These are phyloP conservation scores for Motacilla alba DNA, from an alignment of 2,113 vertebrate genomes.

Conservation along the genomic window DNA sequence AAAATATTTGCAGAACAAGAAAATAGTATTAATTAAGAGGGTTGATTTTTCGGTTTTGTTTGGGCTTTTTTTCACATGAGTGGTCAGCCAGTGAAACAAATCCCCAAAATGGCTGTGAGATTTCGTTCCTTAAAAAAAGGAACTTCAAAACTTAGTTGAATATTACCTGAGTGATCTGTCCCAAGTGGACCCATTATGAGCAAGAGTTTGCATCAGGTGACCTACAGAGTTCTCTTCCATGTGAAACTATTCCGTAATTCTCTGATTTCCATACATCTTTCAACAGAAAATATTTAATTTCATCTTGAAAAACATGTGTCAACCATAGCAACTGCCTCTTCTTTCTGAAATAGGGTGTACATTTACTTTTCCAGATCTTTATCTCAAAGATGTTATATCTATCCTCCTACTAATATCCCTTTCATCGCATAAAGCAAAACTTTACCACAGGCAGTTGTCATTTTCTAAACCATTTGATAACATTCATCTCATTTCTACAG, in stretches of 20 bases:
- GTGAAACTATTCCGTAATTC: background rate
- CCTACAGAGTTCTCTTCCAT: background rate
- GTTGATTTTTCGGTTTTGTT: accelerated
- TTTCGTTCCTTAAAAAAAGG: background rate
- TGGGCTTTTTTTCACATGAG: background rate
- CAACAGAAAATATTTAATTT: background rate
- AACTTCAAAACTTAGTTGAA: background rate
- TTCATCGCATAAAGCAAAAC: background rate
- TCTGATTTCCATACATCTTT: background rate
- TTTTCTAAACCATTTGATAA: conserved; percentile 28
- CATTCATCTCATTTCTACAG: background rate
- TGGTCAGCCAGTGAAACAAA: background rate
- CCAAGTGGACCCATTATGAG: background rate
- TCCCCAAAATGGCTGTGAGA: accelerated
- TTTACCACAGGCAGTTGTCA: background rate
- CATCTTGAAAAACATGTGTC: background rate
- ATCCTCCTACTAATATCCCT: background rate
- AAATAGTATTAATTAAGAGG: background rate
- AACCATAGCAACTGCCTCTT: background rate
- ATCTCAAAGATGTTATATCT: background rate
- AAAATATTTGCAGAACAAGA: background rate
- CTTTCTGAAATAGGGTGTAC: background rate
- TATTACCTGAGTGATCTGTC: background rate
- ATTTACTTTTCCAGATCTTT: background rate
- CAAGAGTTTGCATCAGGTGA: background rate